Conservation (phyloP, 2,888 invertebrate species). For the Anoncus sp. region DNA sequence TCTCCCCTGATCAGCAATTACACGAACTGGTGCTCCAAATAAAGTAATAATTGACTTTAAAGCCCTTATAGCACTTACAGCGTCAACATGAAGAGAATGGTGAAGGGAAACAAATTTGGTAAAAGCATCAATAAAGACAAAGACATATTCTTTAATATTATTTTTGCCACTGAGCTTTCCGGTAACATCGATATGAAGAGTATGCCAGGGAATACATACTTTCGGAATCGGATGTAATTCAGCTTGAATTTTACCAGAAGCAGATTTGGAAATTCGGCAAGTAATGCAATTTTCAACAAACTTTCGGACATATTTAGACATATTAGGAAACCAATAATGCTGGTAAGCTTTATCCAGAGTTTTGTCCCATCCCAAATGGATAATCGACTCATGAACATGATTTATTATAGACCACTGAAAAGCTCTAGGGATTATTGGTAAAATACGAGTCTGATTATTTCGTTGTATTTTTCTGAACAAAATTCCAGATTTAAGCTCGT, state of each 20-base stretch:
- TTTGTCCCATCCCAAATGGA: slow-evolving; percentile 38
- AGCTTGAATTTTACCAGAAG: slow-evolving; percentile 70
- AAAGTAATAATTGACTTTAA: slow-evolving; percentile 47
- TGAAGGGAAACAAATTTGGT: slow-evolving; percentile 65
- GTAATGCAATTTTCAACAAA: slow-evolving; percentile 70
- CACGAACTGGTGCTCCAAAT: slow-evolving; percentile 62
- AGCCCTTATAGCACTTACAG: slow-evolving; percentile 57
- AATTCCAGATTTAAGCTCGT: slow-evolving; percentile 20
- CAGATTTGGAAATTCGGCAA: slow-evolving; percentile 73
- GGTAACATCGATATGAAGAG: slow-evolving; percentile 71
- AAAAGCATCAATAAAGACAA: slow-evolving; percentile 72
- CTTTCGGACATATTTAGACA: slow-evolving; percentile 42
- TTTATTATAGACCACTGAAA: slow-evolving; percentile 46
- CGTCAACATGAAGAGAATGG: slow-evolving; percentile 74
- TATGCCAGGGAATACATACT: slow-evolving; percentile 70
- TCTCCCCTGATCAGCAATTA: slow-evolving; percentile 60
- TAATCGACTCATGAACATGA: slow-evolving; percentile 37
- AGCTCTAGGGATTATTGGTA: slow-evolving; percentile 37
- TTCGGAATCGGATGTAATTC: slow-evolving; percentile 76
- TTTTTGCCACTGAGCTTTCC: slow-evolving; percentile 69
- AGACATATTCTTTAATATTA: slow-evolving; percentile 71
- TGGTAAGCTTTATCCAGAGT: slow-evolving; percentile 21
- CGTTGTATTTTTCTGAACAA: slow-evolving; percentile 43
- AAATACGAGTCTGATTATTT: slow-evolving; percentile 3
- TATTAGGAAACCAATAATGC: slow-evolving; percentile 37